Evolutionary conservation across 2,797 vertebrate genomes (phyloP).

Genomic region (Hyperoplus immaculatus): DNA sequence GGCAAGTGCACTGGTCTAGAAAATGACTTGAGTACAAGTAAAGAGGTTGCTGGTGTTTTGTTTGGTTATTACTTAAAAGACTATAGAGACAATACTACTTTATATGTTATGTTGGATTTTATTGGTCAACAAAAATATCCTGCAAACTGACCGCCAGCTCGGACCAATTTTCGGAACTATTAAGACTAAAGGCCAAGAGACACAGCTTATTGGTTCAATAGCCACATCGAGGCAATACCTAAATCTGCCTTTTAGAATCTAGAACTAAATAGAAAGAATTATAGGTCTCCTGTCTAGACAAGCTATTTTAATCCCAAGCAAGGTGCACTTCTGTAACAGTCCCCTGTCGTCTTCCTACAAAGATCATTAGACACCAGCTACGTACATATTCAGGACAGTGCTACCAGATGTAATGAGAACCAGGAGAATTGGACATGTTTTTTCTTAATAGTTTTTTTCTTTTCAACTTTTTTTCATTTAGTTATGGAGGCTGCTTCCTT

Average conservation of each 20-base stretch:
- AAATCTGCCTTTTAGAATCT: slow-evolving; percentile 12
- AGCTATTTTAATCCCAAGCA: background rate
- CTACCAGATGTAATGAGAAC: slow-evolving; percentile 6
- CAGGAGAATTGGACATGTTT: background rate
- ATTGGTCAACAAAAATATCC: background rate
- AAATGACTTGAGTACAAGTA: slow-evolving; percentile 35
- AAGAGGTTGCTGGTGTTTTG: slow-evolving; percentile 17
- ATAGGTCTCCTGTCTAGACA: slow-evolving; percentile 21
- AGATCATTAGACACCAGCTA: slow-evolving; percentile 18
- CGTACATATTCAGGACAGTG: background rate
- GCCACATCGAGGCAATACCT: background rate
- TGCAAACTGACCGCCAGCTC: background rate
- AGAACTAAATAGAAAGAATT: slow-evolving; percentile 24
- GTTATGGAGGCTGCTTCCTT: background rate
- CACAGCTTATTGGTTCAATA: background rate
- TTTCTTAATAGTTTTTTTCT: background rate
- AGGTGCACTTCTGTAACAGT: slow-evolving; percentile 6
- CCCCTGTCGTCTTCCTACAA: slow-evolving; percentile 3
- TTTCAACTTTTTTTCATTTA: background rate
- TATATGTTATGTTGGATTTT: background rate
- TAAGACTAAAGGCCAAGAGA: background rate
- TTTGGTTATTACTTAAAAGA: slow-evolving; percentile 2
- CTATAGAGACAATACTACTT: background rate
- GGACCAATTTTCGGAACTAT: slow-evolving; percentile 4
- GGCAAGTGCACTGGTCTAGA: slow-evolving; percentile 9